phyloP scores from a whole-genome alignment of 2,113 vertebrate genomes.

The Atlantisia rogersi region DNA sequence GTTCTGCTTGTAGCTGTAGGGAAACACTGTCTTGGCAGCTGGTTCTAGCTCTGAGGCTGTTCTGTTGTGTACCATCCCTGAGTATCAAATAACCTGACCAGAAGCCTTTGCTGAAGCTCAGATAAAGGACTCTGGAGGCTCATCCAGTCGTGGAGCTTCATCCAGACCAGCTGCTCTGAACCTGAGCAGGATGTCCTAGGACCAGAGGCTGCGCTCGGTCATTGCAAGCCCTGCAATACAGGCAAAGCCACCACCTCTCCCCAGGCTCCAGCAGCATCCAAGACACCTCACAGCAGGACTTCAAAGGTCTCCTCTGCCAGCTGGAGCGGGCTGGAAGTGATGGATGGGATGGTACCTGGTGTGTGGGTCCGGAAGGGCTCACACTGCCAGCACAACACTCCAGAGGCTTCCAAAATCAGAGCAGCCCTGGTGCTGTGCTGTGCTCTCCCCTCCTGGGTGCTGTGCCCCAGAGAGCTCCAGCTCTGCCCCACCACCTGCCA shows the following conservation, averaged over 20 bases:
- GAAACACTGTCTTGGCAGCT: background rate
- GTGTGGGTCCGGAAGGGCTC: fast-evolving
- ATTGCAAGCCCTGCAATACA: background rate
- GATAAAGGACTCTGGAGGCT: background rate
- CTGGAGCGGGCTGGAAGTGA: background rate
- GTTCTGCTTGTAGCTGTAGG: background rate
- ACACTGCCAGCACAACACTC: background rate
- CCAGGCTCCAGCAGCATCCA: background rate
- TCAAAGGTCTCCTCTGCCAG: background rate
- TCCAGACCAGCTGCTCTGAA: background rate
- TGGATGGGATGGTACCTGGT: background rate
- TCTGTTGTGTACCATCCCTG: background rate
- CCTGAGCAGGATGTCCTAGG: background rate
- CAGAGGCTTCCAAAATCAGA: background rate
- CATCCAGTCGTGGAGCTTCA: background rate
- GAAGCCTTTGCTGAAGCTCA: background rate
- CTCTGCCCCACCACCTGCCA: background rate
- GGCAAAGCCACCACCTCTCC: background rate
- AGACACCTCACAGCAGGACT: background rate
- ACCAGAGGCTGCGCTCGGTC: background rate
- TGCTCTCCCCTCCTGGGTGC: background rate
- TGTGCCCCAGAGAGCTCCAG: background rate
- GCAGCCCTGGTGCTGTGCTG: background rate
- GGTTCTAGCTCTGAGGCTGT: background rate
- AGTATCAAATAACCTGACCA: background rate